Evolutionary conservation across 2,888 invertebrate species (phyloP).

Genomic region (Itoplectis maculator): DNA sequence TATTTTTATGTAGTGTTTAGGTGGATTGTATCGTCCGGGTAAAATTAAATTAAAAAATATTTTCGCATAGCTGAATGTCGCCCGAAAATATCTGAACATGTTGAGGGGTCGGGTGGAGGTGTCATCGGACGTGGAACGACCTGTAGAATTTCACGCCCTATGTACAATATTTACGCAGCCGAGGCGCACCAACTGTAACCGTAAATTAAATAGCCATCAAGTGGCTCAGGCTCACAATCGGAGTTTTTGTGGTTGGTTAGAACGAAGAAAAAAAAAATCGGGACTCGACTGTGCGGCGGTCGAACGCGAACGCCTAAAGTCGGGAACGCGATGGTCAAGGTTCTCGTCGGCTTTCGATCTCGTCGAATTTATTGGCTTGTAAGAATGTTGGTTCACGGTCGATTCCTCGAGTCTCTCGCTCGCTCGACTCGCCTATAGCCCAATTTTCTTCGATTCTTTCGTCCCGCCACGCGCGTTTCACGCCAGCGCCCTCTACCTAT

Average conservation of each 20-base stretch:
- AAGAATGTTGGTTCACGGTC: slow-evolving; percentile 4
- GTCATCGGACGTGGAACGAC: not conserved
- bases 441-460: slow-evolving; percentile 7
- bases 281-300: not conserved
- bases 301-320: not conserved
- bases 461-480: not conserved
- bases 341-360: slow-evolving; percentile 11
- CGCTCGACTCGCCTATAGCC: not conserved
- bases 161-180: not conserved
- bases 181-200: not conserved
- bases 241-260: not conserved
- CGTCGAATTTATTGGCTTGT: slow-evolving; percentile 3
- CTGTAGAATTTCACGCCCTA: not conserved
- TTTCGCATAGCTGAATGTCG: too few relatives aligned
- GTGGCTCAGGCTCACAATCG: not conserved
- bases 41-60: too few relatives aligned
- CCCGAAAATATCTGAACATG: too few relatives aligned
- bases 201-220: slow-evolving; percentile 17
- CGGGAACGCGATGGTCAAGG: slow-evolving; percentile 10
- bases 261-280: slow-evolving; percentile 1
- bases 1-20: too few relatives aligned
- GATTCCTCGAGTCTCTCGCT: not conserved
- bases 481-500: not conserved
- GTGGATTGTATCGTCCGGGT: too few relatives aligned
- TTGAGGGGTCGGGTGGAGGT: not conserved